Base-by-base conservation (phyloP, 2,888 invertebrate species). In the Sicus ferrugineus region DNA sequence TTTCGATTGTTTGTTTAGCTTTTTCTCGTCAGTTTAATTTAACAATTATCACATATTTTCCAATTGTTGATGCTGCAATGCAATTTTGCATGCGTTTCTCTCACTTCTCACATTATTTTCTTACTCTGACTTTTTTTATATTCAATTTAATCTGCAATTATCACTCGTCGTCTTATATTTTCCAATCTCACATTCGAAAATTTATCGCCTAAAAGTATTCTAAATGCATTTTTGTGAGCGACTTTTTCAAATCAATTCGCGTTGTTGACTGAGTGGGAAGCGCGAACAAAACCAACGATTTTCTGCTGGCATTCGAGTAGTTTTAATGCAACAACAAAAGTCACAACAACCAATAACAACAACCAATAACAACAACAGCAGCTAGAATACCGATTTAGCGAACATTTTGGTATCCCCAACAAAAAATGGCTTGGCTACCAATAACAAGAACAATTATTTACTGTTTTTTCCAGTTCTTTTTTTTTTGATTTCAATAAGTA, bases 131-230 rank as follows among this genome's bases (percentile, higher is more conserved):
- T n/a, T n/a, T n/a, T n/a, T n/a, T n/a, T n/a, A n/a, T n/a, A n/a
- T n/a, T n/a, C n/a, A n/a, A n/a, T n/a, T n/a, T n/a, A n/a, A n/a
- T n/a, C n/a, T n/a, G n/a, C n/a, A n/a, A n/a, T n/a, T n/a, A n/a
- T n/a, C n/a, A n/a, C n/a, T n/a, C n/a, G n/a, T n/a, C n/a, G n/a
- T n/a, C n/a, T n/a, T n/a, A n/a, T n/a, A n/a, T n/a, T n/a, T n/a
- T n/a, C n/a, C n/a, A n/a, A n/a, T n/a, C n/a, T n/a, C n/a, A n/a
- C n/a, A n/a, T n/a, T n/a, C n/a, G n/a, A n/a, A 30, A 30, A 56
- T n/a, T 28, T 59, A 34, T 19, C 50, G 65, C 59, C 50, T n/a
- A 65, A 50, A 70, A 61, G 69, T 61, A 59, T 62, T 59, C 66
- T 66, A 48, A 19, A 21, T 46, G 16, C 48, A 19, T 21, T 46